Conservation (phyloP, 2,797 vertebrate species). For the Champsocephalus esox region DNA sequence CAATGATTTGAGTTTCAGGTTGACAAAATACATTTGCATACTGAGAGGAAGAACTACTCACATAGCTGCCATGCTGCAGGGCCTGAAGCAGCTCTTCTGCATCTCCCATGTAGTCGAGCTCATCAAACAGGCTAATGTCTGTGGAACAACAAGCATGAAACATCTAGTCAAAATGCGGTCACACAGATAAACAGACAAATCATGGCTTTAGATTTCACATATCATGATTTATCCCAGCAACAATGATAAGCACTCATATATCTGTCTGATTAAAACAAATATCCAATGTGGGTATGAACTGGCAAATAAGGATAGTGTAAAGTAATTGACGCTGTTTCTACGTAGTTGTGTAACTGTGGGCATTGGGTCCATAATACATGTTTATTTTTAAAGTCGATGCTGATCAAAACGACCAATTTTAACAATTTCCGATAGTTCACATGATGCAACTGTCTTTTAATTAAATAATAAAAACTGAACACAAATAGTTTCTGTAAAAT, state of each 20-base stretch:
- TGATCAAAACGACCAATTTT: too few relatives aligned
- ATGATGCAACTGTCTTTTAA: too few relatives aligned
- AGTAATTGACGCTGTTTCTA: too few relatives aligned
- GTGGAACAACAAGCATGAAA: slow-evolving; percentile 29
- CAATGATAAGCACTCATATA: neutral
- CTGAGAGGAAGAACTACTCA: slow-evolving; percentile 65
- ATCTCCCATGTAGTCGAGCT: slow-evolving; percentile 87
- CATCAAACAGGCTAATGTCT: slow-evolving; percentile 94
- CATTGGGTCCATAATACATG: neutral
- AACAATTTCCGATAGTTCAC: too few relatives aligned
- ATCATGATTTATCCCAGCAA: neutral
- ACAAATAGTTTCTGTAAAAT: too few relatives aligned
- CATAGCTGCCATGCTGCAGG: slow-evolving; percentile 79
- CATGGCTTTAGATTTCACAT: neutral
- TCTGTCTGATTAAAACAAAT: neutral
- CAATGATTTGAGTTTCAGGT: neutral
- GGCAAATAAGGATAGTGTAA: neutral
- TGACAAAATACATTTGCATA: slow-evolving; percentile 19
- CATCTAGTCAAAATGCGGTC: neutral
- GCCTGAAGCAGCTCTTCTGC: slow-evolving; percentile 84
- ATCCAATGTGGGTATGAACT: neutral
- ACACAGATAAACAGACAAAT: neutral
- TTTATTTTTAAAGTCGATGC: too few relatives aligned
- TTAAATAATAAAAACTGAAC: too few relatives aligned
- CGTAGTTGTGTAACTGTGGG: neutral